Evolutionary conservation across 1,140 invertebrate genomes (phyloP), one percentile per base, ranked within the genome.

Genomic region (Reticulitermes speratus): DNA sequence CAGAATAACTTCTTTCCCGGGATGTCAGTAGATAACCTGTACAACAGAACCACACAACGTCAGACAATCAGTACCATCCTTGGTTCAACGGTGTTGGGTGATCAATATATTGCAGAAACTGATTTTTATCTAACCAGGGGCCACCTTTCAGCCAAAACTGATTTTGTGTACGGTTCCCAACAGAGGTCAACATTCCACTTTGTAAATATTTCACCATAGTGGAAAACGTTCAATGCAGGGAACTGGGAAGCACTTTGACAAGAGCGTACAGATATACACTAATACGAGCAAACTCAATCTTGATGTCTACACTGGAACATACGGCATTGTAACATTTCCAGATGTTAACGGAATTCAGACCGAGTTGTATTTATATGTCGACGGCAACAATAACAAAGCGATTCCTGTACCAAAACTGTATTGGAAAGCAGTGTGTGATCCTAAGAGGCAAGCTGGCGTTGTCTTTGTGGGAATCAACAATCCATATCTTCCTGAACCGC

Each of bases 401-500:
- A 86, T 94, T 21, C 91, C 92, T 0, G 93, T 94, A 0, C 94
- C 94, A 0, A 89, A 91, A 88, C 92, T 93, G 65, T 94, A 91
- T 86, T 95, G 93, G 92, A 95, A 95, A 91, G 90, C 95, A 19
- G 90, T 94, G 48, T 92, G 94, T 87, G 91, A 95, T 87, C 90
- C 91, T 21, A 86, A 88, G 12, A 90, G 89, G 6, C 91, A 91
- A 82, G 88, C 90, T 6, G 94, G 93, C 5, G 92, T 93, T 3
- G 94, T 92, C 8, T 93, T 95, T 87, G 89, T 95, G 6, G 93
- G 93, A 44, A 90, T 95, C 30, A 95, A 95, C 89, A 94, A 96
- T 90, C 94, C 94, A 0, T 93, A 94, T 88, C 88, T 90, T 0
- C 89, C 25, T 16, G 21, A 81, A n/a, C 85, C 75, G 16, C 5